Base-by-base conservation (phyloP, 2,113 vertebrate species). In the Urocolius indicus region DNA sequence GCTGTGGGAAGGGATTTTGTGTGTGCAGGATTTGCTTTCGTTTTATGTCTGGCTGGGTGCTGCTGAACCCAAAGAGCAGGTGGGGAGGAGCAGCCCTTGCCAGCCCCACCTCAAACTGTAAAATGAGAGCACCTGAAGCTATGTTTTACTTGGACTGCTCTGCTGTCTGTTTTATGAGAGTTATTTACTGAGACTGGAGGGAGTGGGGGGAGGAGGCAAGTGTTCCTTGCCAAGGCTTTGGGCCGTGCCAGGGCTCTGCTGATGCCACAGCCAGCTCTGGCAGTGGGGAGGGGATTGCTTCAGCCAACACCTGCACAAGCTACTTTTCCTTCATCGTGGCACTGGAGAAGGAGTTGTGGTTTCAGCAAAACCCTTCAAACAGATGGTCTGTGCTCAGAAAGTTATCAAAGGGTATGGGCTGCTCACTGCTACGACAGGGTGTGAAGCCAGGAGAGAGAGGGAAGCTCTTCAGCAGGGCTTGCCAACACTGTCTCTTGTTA, bases 71-170 rank as follows among this genome's bases (percentile, higher is more conserved):
- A 62, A n/a, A 17, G 68, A 92, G 93, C 93, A 94, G 90, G 92
- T 96, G 90, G 87, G 92, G 55, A 94, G 68, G 80, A 63, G 68
- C 94, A 84, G 69, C 75, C 48, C 73, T 90, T 71, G 83, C 90
- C 95, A 96, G 87, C 95, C 90, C 76, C 86, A 93, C 94, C 94
- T 89, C 92, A 84, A 90, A 81, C 90, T 0, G 2, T 92, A 79
- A 41, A 90, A 93, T 65, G 80, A 6, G 74, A 95, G 73, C 94
- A 93, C 95, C 95, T 54, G 69, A 89, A 95, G 95, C 93, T 29
- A 89, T 90, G 73, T 81, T 94, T 95, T 73, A 61, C 22, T 82
- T 89, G 92, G 88, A 72, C 83, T 87, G 68, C 85, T 90, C 20
- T 18, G 11, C 79, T 41, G 76, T 32, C 87, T 94, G 83, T 45